phyloP scores from a whole-genome alignment of 2,888 invertebrate species.

The Drosophila antonietae region DNA sequence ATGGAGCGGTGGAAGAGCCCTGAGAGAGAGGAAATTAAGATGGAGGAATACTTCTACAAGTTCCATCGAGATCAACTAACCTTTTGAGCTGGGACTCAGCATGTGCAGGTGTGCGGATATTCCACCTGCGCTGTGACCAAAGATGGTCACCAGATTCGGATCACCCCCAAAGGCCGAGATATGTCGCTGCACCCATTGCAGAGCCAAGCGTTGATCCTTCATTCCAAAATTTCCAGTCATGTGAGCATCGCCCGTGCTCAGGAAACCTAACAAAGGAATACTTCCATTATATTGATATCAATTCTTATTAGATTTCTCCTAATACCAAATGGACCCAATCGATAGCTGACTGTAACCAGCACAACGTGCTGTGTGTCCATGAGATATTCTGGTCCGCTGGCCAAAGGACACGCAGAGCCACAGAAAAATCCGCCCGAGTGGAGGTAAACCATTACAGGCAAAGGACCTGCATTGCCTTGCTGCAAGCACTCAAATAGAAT shows the following conservation, averaged over 20 bases:
- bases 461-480: constrained; percentile 6
- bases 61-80: constrained; percentile 46
- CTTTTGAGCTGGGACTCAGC: constrained; percentile 83
- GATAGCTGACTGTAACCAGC: constrained; percentile 83
- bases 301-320: too few species aligned
- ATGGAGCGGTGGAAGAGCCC: constrained; percentile 84
- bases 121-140: constrained; percentile 85
- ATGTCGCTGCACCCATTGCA: constrained; percentile 85
- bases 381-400: constrained; percentile 84
- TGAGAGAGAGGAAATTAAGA: constrained; percentile 22
- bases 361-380: constrained; percentile 84
- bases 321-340: constrained; percentile 79
- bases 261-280: constrained; percentile 59
- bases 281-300: background rate
- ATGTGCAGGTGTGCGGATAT: constrained; percentile 85
- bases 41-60: too few species aligned
- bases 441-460: constrained; percentile 85
- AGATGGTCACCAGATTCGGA: constrained; percentile 83
- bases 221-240: constrained; percentile 85
- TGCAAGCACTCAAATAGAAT: background rate
- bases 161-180: constrained; percentile 85
- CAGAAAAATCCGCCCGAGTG: constrained; percentile 85
- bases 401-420: constrained; percentile 83
- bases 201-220: constrained; percentile 85
- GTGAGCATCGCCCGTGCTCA: constrained; percentile 84